Percentiles rank a stretch among this genome's conserved stretches.
Conservation (phyloP, 2,888 invertebrate genomes). For the Halictus quadricinctus region DNA sequence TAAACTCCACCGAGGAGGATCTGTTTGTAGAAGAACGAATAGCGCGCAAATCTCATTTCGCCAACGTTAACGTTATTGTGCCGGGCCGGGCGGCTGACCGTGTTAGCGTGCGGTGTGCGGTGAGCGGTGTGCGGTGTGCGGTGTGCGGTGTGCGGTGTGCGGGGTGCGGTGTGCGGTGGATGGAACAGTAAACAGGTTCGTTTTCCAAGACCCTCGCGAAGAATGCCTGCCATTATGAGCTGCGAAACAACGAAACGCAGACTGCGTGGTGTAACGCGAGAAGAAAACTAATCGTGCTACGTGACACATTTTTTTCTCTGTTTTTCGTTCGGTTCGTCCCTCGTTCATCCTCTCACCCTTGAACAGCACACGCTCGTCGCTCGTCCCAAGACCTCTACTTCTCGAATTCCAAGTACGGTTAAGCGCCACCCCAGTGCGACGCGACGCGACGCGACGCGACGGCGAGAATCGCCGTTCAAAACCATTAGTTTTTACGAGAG, state of each 20-base stretch:
- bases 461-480: not conserved
- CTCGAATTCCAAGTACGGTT: constrained; percentile 24
- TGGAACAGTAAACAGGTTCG: constrained; percentile 12
- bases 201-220: constrained; percentile 33
- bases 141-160: not conserved
- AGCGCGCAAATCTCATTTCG: not conserved
- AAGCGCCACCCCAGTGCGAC: constrained; percentile 35
- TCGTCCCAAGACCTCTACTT: constrained; percentile 1
- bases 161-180: not conserved
- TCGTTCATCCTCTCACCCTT: constrained; percentile 23
- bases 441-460: not conserved
- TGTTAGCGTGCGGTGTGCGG: not conserved
- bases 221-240: constrained; percentile 64
- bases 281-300: constrained; percentile 61
- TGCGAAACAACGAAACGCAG: constrained; percentile 76
- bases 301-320: constrained; percentile 36
- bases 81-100: not conserved
- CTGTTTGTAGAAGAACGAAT: not conserved
- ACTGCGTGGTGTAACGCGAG: constrained; percentile 76
- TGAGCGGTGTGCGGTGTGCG: not conserved
- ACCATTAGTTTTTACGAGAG: constrained; percentile 19
- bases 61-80: not conserved
- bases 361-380: not conserved
- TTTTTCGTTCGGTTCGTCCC: constrained; percentile 32
- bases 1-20: not conserved